phyloP scores from a whole-genome alignment of 2,797 vertebrate genomes.

The Propithecus deckenii region DNA sequence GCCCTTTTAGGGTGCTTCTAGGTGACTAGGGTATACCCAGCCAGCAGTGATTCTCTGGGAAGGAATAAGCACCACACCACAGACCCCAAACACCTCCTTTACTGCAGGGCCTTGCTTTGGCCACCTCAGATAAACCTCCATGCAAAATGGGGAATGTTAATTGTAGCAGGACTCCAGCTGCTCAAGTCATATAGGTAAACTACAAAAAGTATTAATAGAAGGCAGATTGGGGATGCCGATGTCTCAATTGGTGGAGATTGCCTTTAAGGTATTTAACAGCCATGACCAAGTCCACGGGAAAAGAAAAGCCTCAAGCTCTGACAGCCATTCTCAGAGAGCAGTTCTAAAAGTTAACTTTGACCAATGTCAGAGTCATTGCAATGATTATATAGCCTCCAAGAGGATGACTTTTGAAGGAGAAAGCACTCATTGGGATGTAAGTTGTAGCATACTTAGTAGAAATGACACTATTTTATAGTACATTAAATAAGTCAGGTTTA shows the following conservation, averaged over 20 bases:
- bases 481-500: neutral
- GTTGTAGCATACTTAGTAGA: conserved; percentile 26
- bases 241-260: neutral
- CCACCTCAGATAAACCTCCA: neutral
- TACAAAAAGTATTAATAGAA: neutral
- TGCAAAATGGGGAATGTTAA: neutral
- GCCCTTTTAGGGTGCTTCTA: neutral
- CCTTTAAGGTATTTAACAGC: neutral
- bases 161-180: neutral
- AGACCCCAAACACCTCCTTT: neutral
- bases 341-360: conserved; percentile 16
- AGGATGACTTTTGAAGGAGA: conserved; percentile 29
- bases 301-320: neutral
- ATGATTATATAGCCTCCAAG: neutral
- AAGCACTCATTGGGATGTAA: neutral
- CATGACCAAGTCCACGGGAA: neutral
- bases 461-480: conserved; percentile 32
- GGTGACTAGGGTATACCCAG: neutral
- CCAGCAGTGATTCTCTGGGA: neutral
- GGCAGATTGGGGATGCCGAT: neutral
- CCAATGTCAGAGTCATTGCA: neutral
- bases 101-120: neutral
- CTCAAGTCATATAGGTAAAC: neutral
- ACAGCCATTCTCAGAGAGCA: neutral
- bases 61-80: neutral